Evolutionary conservation across 2,113 vertebrate species (phyloP), one percentile per base, ranked within the genome.

Genomic region (Zingel zingel): DNA sequence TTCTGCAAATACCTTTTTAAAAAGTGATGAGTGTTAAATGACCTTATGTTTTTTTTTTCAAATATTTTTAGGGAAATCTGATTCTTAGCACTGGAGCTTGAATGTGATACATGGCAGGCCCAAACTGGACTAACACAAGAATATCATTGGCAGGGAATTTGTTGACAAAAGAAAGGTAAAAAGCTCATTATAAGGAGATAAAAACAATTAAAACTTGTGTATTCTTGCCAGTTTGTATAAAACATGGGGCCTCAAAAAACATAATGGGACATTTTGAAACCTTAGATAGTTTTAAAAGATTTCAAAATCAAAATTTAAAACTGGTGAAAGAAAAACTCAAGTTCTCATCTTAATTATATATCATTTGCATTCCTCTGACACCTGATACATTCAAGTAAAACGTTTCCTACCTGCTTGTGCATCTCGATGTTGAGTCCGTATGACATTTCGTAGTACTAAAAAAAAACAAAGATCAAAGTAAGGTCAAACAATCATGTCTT

Each of bases 381-480:
- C 30, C 14, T 33, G n/a, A n/a, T 4, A 74, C 77, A 54, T 53
- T 39, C 2, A 8, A 54, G 39, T 23, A 19, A 85, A 74, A 77
- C 0, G 3, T 71, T 57, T 78, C 97, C 90, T 96, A 99, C 97
- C 97, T 99, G 97, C 83, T 99, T 99, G 93, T 99, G 97, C 97
- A 99, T 99, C 95, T 99, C 97, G 92, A 99, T 98, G 95, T 99
- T 99, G 95, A 99, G 96, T 67, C 97, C 97, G 84, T 98, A 99
- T 69, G 97, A 99, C 97, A 99, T 99, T 91, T 99, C 97, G 1
- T 99, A 98, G 94, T 99, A 99, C 97, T 99, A 92, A 80, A 93
- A 89, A 79, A n/a, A 77, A 51, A 85, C 19, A 86, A 70, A 82
- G 63, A 90, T 88, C 58, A 90, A 65, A 84, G 45, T 62, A 23